These are phyloP conservation scores for Megaceryle torquata DNA, from an alignment of 2,113 vertebrate genomes.

Conservation along the genomic window DNA sequence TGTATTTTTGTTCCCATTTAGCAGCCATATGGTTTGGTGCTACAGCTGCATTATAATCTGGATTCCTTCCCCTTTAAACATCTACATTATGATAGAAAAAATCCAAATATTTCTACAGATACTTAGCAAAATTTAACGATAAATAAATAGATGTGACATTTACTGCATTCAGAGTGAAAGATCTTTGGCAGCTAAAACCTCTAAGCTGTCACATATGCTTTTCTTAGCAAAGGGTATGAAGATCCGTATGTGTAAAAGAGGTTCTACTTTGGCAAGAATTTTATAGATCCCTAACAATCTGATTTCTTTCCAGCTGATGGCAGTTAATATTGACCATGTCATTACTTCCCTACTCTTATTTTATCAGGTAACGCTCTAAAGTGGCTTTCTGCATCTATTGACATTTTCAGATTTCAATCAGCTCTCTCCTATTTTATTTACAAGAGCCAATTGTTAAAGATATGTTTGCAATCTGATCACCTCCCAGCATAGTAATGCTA, in stretches of 20 bases:
- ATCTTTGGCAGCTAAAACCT: constrained; percentile 81
- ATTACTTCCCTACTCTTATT: constrained; percentile 66
- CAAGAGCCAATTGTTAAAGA: constrained; percentile 59
- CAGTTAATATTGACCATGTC: constrained; percentile 75
- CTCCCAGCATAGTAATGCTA: constrained; percentile 33
- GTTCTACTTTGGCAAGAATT: constrained; percentile 78
- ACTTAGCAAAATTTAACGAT: constrained; percentile 76
- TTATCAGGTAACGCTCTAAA: constrained; percentile 57
- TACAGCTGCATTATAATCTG: constrained; percentile 69
- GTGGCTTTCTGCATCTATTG: constrained; percentile 68
- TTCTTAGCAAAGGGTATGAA: constrained; percentile 80
- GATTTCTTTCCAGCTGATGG: constrained; percentile 72
- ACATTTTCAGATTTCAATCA: constrained; percentile 70
- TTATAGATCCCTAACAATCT: constrained; percentile 76
- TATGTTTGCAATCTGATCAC: constrained; percentile 46
- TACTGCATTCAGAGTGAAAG: constrained; percentile 83
- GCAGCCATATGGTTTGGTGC: constrained; percentile 63
- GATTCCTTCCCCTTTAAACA: constrained; percentile 61
- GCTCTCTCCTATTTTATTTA: constrained; percentile 53
- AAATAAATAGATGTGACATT: constrained; percentile 83
- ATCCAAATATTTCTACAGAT: constrained; percentile 77
- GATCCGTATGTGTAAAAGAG: constrained; percentile 80
- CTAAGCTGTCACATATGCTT: constrained; percentile 80
- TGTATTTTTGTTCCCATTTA: constrained; percentile 51
- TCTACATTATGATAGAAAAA: constrained; percentile 68